Percentiles rank a stretch among this genome's conserved stretches.
Conservation (phyloP, 2,113 vertebrate genomes). For the Motacilla alba region DNA sequence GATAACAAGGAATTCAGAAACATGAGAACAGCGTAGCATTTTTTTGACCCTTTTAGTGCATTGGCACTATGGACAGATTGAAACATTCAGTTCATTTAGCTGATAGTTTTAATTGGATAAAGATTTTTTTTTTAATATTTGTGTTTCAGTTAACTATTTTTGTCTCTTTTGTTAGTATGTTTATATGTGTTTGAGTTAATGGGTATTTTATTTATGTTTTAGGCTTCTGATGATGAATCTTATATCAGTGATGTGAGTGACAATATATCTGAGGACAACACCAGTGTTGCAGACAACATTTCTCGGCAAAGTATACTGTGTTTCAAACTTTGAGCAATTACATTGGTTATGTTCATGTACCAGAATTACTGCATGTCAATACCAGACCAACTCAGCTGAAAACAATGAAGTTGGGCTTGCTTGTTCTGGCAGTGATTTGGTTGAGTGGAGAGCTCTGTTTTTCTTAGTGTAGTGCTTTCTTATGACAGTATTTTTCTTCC, state of each 20-base stretch:
- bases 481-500: not conserved
- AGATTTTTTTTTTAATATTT: not conserved
- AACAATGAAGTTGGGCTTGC: not conserved
- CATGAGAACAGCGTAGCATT: not conserved
- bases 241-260: constrained; percentile 99
- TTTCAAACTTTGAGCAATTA: constrained; percentile 27
- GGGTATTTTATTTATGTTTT: constrained; percentile 19
- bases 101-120: not conserved
- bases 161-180: not conserved
- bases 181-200: not conserved
- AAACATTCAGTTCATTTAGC: not conserved
- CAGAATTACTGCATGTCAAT: not conserved
- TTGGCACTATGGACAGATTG: not conserved
- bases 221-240: constrained; percentile 99
- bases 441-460: not conserved
- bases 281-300: constrained; percentile 95
- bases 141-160: not conserved
- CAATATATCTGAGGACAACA: constrained; percentile 99
- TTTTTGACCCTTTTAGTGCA: not conserved
- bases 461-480: not conserved
- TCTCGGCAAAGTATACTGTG: constrained; percentile 91
- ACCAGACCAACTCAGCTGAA: not conserved
- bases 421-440: not conserved
- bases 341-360: not conserved
- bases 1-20: not conserved